Evolutionary conservation across 2,113 vertebrate genomes (phyloP).

Genomic region (Microcebus tavaratra): DNA sequence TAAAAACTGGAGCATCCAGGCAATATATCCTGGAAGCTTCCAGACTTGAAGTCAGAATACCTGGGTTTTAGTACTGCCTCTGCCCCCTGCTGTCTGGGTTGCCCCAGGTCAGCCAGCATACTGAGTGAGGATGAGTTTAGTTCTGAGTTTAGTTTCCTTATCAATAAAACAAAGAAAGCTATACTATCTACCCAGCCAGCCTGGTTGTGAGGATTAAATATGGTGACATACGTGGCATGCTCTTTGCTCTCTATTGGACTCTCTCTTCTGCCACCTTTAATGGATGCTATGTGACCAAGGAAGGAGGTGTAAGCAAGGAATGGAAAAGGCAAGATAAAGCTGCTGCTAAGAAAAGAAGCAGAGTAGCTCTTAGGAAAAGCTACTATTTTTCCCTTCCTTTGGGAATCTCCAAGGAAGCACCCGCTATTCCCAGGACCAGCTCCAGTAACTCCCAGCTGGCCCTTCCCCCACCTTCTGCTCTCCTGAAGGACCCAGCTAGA

Average conservation of each 20-base stretch:
- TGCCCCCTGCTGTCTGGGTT: too few relatives aligned
- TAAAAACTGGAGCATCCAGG: neutral
- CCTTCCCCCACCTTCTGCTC: neutral
- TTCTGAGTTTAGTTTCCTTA: neutral
- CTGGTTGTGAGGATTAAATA: neutral
- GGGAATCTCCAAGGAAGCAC: neutral
- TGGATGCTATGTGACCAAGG: neutral
- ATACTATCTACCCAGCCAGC: fast-evolving
- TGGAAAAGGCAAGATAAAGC: neutral
- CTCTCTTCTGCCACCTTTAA: neutral
- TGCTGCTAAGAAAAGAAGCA: neutral
- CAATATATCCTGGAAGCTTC: neutral
- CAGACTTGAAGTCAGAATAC: neutral
- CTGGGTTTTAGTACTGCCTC: neutral
- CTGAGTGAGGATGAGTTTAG: too few relatives aligned
- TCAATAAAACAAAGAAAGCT: neutral
- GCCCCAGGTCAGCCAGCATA: neutral
- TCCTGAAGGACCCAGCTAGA: neutral
- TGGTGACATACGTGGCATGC: fast-evolving
- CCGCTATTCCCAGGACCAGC: neutral
- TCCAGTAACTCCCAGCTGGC: neutral
- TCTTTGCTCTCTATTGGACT: neutral
- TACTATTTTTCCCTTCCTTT: neutral
- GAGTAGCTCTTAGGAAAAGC: neutral
- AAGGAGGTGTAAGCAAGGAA: neutral